A percentile compares a stretch with the other conserved stretches of the same genome.
Evolutionary conservation across 2,113 vertebrate genomes (phyloP).

Genomic region (Pao palembangensis): DNA sequence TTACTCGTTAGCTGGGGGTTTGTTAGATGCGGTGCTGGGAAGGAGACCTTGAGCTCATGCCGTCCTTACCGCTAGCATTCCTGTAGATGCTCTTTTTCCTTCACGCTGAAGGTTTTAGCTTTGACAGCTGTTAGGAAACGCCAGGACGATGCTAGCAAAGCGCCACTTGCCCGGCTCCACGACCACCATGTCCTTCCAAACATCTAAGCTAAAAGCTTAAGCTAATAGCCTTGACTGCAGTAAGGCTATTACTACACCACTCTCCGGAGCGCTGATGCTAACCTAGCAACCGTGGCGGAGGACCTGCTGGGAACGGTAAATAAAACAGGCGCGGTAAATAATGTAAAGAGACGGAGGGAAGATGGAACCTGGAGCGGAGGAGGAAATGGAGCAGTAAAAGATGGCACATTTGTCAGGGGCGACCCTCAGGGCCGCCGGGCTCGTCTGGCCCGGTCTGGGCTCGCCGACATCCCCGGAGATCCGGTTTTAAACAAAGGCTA

Average conservation of each 20-base stretch:
- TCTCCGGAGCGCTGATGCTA: too few relatives aligned
- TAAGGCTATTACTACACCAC: too few relatives aligned
- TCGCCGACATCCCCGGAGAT: background rate
- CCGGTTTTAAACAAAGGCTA: constrained; percentile 3
- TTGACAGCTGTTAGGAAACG: too few relatives aligned
- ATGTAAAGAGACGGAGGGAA: constrained; percentile 56
- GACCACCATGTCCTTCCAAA: too few relatives aligned
- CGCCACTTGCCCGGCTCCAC: too few relatives aligned
- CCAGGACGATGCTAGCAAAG: too few relatives aligned
- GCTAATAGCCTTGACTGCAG: too few relatives aligned
- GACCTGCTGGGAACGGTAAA: constrained; percentile 49
- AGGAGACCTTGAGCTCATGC: constrained; percentile 39
- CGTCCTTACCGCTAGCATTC: background rate
- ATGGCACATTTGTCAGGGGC: constrained; percentile 55
- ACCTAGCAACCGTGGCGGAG: too few relatives aligned
- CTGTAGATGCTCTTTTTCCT: constrained; percentile 44
- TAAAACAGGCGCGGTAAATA: constrained; percentile 68
- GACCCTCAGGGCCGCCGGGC: constrained; percentile 45
- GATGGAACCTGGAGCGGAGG: constrained; percentile 37
- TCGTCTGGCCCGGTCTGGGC: constrained; percentile 20
- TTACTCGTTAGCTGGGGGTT: constrained; percentile 45
- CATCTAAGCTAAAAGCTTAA: too few relatives aligned
- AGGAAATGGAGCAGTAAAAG: constrained; percentile 69
- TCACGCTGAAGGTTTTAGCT: constrained; percentile 33
- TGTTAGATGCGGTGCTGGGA: constrained; percentile 45